Percentiles rank a stretch among this genome's conserved stretches.
phyloP scores from a whole-genome alignment of 2,113 vertebrate genomes.

The Pseudopipra pipra region DNA sequence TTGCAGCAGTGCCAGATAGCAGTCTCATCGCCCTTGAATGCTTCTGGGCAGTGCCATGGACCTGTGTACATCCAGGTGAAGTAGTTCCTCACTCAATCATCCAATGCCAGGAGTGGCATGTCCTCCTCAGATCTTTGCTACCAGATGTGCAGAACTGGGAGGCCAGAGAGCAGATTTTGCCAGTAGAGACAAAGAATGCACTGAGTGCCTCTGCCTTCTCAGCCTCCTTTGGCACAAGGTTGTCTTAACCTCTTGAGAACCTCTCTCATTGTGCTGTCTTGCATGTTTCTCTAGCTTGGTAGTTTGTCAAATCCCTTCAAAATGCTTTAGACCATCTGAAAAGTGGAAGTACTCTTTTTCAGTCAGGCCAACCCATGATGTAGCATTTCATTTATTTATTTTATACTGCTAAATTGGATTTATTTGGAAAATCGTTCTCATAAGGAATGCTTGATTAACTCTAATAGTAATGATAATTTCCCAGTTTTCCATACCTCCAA shows the following conservation, averaged over 20 bases:
- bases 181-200: background rate
- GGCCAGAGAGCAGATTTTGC: background rate
- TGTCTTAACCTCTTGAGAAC: background rate
- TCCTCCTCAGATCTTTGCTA: background rate
- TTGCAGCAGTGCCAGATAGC: background rate
- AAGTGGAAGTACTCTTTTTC: background rate
- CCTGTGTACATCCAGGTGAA: background rate
- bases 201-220: background rate
- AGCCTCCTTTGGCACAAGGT: background rate
- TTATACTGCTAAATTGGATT: background rate
- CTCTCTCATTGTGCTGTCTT: rapidly evolving
- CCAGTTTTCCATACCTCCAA: background rate
- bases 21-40: background rate
- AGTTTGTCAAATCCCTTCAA: background rate
- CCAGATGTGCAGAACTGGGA: background rate
- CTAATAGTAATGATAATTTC: background rate
- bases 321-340: background rate
- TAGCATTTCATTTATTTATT: background rate
- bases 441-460: background rate
- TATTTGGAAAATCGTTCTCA: background rate
- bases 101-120: background rate
- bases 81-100: rapidly evolving
- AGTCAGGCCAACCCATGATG: background rate
- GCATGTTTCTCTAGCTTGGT: background rate
- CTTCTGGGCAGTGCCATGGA: background rate